Base-by-base conservation (phyloP, 2,888 invertebrate genomes). In the Ochropleura leucogaster region DNA sequence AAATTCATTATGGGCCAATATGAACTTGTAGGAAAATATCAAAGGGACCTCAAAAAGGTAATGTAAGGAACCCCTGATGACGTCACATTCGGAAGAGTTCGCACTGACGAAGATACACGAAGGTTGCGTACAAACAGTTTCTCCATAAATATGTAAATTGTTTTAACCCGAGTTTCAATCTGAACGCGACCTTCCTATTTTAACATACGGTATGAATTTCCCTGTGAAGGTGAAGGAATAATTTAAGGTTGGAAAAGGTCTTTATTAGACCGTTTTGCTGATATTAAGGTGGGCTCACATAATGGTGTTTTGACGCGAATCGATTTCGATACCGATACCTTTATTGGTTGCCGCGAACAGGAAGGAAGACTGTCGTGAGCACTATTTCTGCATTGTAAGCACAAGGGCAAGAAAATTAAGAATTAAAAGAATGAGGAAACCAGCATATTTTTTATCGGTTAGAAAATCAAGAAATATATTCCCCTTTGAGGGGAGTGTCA, bases 91-190 rank as follows among this genome's bases (percentile, higher is more conserved):
- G 47, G 40, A 51, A 42, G 18, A 44, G 59, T 55, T 70, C 65
- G 63, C 6, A 65, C 68, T 77, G 69, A 68, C 77, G 78, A 81
- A 71, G 51, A 62, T 65, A 68, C 68, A 49, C 71, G 20, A 59
- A 66, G 42, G 55, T 42, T 71, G 62, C 63, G 44, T n/a, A 72
- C 77, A 70, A 65, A 72, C 70, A 60, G 47, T 57, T 64, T 60
- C 65, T 70, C 74, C 72, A 63, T 72, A 72, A 82, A 82, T 72
- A 83, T 74, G 77, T 49, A 83, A 80, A 83, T 80, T 72, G 0
- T 57, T 60, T 57, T n/a, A 72, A 4, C 20, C 7, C 1, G 57
- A 62, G 53, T 53, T 49, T 6, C 30, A 42, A 72, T 72, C 63
- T 69, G 16, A 68, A 74, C 49, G 57, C 30, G 44, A 70, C 72